Evolutionary conservation across 2,113 vertebrate species (phyloP), one percentile per base, ranked within the genome.

Genomic region (Pseudorectes ferrugineus): DNA sequence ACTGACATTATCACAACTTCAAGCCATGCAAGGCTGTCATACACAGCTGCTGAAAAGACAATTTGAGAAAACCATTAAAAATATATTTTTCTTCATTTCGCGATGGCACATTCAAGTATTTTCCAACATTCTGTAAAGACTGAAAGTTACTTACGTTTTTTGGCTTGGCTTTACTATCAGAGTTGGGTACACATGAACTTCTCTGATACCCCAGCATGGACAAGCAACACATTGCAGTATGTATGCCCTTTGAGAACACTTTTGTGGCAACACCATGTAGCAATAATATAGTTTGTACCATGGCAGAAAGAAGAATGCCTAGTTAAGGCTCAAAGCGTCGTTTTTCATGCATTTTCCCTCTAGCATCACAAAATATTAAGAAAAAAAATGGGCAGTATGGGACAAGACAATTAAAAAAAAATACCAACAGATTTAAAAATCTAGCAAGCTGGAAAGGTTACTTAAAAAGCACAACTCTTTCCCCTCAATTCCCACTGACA

Each of bases 211-310:
- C 42, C 40, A 58, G 49, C 12, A 21, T 2, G 19, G 40, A 58
- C 0, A 2, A 68, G 33, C 18, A 86, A 19, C 45, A 67, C 14
- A 22, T 3, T 70, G 59, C 24, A 66, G 1, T 14, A 57, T 0
- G 0, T 7, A 38, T 2, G 3, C 1, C 40, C 26, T 38, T 18
- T 52, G 8, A 21, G 31, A 88, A 45, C 3, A 6, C 10, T 58
- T 72, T 36, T 35, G 29, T n/a, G 38, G 26, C 48, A 67, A 48
- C 16, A n/a, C 16, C 48, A 76, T 0, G 0, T 8, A 43, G 46
- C 58, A 79, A 20, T 11, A 7, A 49, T 12, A 63, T 1, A 38
- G 15, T 25, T 79, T 58, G 22, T 36, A 80, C 22, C 20, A 36
- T 21, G 21, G n/a, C 21, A 68, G 6, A 24, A 63, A 45, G 29